Base-by-base conservation (phyloP, 92 coral and sea anemone genomes). In the Paragorgia papillata region DNA sequence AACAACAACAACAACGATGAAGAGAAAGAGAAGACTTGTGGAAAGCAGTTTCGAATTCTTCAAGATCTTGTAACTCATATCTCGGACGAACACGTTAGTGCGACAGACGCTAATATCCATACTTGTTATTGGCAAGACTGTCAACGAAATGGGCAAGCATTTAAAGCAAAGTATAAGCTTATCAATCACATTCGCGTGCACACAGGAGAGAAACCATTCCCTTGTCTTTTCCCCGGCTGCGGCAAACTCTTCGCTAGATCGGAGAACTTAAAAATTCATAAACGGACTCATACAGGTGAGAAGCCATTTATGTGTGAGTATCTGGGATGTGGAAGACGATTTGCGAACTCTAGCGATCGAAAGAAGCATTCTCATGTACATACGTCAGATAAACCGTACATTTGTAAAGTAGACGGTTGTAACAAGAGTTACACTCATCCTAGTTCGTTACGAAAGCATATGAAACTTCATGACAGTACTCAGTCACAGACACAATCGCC, bases 341-440 rank as follows among this genome's bases (percentile, higher is more conserved):
- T 94, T 82, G 98, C 98, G 61, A 94, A 94, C 88, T 94, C 98
- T 7, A 91, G 97, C 82, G 98, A 94, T 73, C 86, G 98, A 51
- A 94, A 94, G 83, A 94, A 94, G 82, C 98, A 94, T 53, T 94
- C 99, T 32, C 99, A 95, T 66, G 99, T 95, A 46, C 99, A 95
- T 56, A 95, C 99, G 18, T 95, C 99, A 46, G 99, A 95, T 69
- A 95, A 95, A 74, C 99, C 99, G 27, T 95, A 95, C 82, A 91
- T 91, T 79, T 95, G 99, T 77, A 88, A 88, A 82, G 88, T 95
- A 5, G 99, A 95, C 17, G 97, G 99, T 34, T 95, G 99, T 73
- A 91, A 95, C 68, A 95, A 95, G 84, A 95, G 99, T 79, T 95
- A 95, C 50, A 95, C 99, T 28, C 99, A 95, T 69, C 99, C 99